Conservation (phyloP, 2,888 invertebrate genomes). For the Polydrusus cervinus region DNA sequence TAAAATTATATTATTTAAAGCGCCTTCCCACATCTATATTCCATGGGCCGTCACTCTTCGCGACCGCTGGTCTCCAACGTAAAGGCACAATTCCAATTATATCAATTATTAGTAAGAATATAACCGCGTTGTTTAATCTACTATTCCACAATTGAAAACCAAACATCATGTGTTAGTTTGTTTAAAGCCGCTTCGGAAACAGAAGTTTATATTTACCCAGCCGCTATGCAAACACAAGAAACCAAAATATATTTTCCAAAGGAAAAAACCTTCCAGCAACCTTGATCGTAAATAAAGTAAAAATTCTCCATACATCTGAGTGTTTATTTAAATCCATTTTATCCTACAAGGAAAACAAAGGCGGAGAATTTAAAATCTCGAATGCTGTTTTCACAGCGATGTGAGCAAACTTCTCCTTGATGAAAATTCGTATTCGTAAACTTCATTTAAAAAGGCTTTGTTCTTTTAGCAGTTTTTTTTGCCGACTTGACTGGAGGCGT, state of each 20-base stretch:
- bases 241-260: conserved; percentile 6
- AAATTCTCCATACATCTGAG: conserved; percentile 19
- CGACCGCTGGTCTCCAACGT: too few relatives aligned
- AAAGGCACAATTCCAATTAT: too few relatives aligned
- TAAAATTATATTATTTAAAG: too few relatives aligned
- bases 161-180: too few relatives aligned
- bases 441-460: conserved; percentile 35
- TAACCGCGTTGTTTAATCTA: too few relatives aligned
- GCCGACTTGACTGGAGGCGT: neutral
- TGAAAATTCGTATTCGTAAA: conserved; percentile 37
- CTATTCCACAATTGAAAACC: too few relatives aligned
- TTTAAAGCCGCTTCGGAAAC: neutral
- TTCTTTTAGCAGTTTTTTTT: conserved; percentile 16
- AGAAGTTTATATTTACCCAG: neutral
- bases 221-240: conserved; percentile 15
- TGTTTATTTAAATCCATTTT: conserved; percentile 28
- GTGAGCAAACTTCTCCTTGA: conserved; percentile 18
- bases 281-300: conserved; percentile 3
- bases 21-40: too few relatives aligned
- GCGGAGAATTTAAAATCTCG: conserved; percentile 34
- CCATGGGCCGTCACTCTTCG: too few relatives aligned
- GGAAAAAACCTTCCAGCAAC: neutral
- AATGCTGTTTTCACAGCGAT: conserved; percentile 30
- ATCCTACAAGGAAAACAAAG: conserved; percentile 30
- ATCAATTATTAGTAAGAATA: too few relatives aligned